Evolutionary conservation across 2,797 vertebrate genomes (phyloP), one percentile per base, ranked within the genome.

Genomic region (Spea hammondii): DNA sequence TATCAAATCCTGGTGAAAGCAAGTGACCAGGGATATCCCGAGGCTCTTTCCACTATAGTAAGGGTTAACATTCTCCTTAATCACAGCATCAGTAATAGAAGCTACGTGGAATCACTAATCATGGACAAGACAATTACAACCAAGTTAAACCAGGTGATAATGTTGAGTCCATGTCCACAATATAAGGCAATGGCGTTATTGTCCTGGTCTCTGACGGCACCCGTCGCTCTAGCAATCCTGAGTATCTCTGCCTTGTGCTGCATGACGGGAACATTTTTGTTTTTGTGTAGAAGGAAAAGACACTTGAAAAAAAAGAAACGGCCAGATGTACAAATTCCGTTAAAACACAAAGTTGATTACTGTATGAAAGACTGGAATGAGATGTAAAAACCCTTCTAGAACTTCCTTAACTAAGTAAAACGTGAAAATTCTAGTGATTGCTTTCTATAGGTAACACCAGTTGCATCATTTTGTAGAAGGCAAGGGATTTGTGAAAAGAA

Each of bases 41-140:
- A 81, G 44, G 91, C 92, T 0, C 91, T 94, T 79, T 91, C 92
- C 59, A 88, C 91, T 71, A 89, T 89, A 0, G 86, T 94, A 49
- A 93, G 92, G 91, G 86, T 95, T 66, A 92, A 93, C 83, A 85
- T 95, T 67, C 78, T 92, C 77, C 89, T 95, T 70, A 94, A 91
- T 45, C 88, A 92, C 45, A 92, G 85, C 51, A 54, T 76, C 54
- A 89, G 87, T 74, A 83, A 83, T 14, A 71, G 70, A 51, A 82
- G 79, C 57, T 83, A 83, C 45, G 64, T 83, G 68, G 83, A 84
- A 57, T 83, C 76, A 0, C 59, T 84, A 13, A 75, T 84, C 11
- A 78, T 69, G 68, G 78, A 17, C 4, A 72, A 60, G 65, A 51
- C 64, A 4, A 5, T 10, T 4, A 46, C 64, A 14, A 75, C 32